Evolutionary conservation across 2,888 invertebrate genomes (phyloP), one percentile per base, ranked within the genome.

Genomic region (Bugula neritina): DNA sequence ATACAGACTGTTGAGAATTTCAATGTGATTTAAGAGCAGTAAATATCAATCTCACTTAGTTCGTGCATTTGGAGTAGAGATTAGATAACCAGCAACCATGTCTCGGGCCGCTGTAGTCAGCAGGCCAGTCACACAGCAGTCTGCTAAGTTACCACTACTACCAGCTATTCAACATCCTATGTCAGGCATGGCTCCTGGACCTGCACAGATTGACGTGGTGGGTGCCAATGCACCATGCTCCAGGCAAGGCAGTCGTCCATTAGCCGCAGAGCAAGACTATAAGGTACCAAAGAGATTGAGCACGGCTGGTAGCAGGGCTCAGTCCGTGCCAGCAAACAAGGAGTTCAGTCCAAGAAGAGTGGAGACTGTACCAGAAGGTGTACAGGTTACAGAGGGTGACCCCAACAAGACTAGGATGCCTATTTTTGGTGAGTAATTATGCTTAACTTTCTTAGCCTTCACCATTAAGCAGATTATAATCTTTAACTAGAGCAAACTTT

Each of bases 281-380:
- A 74, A 77, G 0, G 71, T 77, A 23, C 75, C 79, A 58, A 78
- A 79, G 71, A 77, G 77, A 54, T 69, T 77, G 43, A 79, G 78
- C 71, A 77, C 78, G 2, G 71, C 5, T 25, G 72, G 23, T 72
- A 74, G 34, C 74, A 74, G 29, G 74, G 75, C 52, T 70, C 71
- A 23, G 74, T 76, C 54, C 54, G 43, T 23, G 17, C 27, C 23
- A 23, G 25, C 23, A 5, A 58, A 21, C 71, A 54, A 31, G n/a
- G 72, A 34, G 21, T 29, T 52, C 10, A 34, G 17, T 5, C 72
- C 58, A 3, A 29, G 70, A 27, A 69, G 35, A 13, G 13, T 25
- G 13, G 79, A 79, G 17, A 76, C 74, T 58, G 83, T 83, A 54
- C 83, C 83, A 17, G 83, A 83, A 71, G 82, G 82, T 1, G 78